Evolutionary conservation across 2,888 invertebrate species (phyloP).

Genomic region (Sphaeridia pumilis): DNA sequence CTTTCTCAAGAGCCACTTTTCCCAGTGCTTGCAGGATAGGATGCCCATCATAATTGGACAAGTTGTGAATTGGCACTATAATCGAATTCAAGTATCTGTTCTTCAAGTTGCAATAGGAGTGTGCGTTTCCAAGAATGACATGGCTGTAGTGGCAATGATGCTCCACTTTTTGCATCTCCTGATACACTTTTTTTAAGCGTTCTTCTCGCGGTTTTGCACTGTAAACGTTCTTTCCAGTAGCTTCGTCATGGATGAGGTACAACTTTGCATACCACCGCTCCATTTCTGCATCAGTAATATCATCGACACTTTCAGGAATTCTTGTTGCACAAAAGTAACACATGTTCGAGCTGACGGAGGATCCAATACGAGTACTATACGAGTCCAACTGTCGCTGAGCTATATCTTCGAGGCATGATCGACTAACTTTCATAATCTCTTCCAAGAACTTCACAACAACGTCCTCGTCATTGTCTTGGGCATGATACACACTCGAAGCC

Average conservation of each 20-base stretch:
- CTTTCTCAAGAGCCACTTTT: not conserved
- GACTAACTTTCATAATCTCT: not conserved
- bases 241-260: too few species aligned
- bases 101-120: not conserved
- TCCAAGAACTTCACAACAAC: not conserved
- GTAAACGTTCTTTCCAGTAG: too few species aligned
- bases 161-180: not conserved
- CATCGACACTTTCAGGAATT: not conserved
- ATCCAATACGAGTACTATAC: too few species aligned
- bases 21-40: not conserved
- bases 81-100: not conserved
- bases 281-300: not conserved
- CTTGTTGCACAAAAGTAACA: not conserved
- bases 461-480: not conserved
- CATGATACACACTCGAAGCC: not conserved
- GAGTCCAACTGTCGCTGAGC: too few species aligned
- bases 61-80: not conserved
- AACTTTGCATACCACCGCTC: too few species aligned
- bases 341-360: not conserved
- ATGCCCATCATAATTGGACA: constrained; percentile 1
- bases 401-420: too few species aligned
- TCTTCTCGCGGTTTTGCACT: too few species aligned
- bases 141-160: not conserved
- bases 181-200: too few species aligned
- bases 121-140: not conserved